phyloP scores from a whole-genome alignment of 2,797 vertebrate species.

The Rhynchotus rufescens region DNA sequence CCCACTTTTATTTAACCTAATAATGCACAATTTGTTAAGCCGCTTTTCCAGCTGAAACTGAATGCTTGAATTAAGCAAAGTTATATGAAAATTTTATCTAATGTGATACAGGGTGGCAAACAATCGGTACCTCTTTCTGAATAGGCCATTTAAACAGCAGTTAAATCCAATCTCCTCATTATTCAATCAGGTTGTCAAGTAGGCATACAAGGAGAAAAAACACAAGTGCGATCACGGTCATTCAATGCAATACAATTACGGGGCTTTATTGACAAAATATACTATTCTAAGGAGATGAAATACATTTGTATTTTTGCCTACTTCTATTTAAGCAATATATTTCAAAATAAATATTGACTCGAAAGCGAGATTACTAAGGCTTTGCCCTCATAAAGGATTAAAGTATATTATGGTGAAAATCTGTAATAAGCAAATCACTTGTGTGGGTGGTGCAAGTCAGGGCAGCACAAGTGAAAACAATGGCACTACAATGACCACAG shows the following conservation, averaged over 20 bases:
- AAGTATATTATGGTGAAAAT: not conserved
- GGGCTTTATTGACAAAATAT: not conserved
- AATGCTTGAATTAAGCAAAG: not conserved
- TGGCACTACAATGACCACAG: not conserved
- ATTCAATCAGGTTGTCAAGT: not conserved
- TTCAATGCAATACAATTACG: not conserved
- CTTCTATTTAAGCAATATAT: not conserved
- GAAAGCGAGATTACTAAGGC: not conserved
- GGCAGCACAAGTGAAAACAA: not conserved
- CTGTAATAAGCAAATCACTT: not conserved
- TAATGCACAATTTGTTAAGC: not conserved
- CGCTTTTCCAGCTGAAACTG: not conserved
- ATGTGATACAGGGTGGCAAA: not conserved
- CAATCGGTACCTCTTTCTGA: not conserved
- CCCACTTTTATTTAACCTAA: not conserved
- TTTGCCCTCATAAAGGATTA: not conserved
- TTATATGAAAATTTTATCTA: not conserved
- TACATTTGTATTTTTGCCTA: not conserved
- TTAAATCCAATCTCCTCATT: not conserved
- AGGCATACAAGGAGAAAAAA: not conserved
- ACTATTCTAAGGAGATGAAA: not conserved
- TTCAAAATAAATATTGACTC: conserved; percentile 6
- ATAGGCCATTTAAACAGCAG: not conserved
- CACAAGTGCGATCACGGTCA: not conserved
- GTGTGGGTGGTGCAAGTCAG: not conserved